phyloP scores from a whole-genome alignment of 2,888 invertebrate genomes.

The Cataglyphis livida region DNA sequence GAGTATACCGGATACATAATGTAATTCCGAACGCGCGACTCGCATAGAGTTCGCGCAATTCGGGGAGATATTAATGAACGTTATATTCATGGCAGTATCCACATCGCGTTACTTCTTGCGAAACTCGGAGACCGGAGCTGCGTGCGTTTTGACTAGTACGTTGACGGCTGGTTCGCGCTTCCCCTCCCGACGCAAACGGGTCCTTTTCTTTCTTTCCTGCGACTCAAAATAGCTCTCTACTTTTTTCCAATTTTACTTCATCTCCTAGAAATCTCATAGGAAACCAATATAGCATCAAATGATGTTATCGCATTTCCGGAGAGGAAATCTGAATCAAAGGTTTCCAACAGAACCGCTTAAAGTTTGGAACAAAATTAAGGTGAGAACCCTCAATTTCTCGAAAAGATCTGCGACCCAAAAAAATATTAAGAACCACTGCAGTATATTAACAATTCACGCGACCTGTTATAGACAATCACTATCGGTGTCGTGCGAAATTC shows the following conservation, averaged over 20 bases:
- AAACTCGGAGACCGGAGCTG: slow-evolving; percentile 62
- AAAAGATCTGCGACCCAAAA: slow-evolving; percentile 17
- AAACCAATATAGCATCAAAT: not conserved
- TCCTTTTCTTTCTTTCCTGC: not conserved
- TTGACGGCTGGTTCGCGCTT: not conserved
- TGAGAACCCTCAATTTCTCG: slow-evolving; percentile 4
- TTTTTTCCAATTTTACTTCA: not conserved
- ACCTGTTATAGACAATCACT: slow-evolving; percentile 39
- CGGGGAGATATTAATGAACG: slow-evolving; percentile 69
- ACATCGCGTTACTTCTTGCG: slow-evolving; percentile 62
- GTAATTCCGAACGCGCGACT: slow-evolving; percentile 26
- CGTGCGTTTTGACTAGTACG: slow-evolving; percentile 27
- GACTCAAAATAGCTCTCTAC: too few species aligned
- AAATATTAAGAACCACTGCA: slow-evolving; percentile 29
- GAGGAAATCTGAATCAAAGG: not conserved
- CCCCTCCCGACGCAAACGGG: not conserved
- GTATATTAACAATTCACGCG: slow-evolving; percentile 29
- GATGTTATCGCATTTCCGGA: not conserved
- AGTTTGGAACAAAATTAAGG: not conserved
- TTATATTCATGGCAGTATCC: slow-evolving; percentile 73
- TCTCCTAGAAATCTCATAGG: not conserved
- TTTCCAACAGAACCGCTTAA: not conserved
- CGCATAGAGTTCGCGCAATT: slow-evolving; percentile 48
- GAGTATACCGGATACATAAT: slow-evolving; percentile 41
- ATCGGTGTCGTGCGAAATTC: slow-evolving; percentile 6